Base-by-base conservation (phyloP, 1,140 invertebrate genomes). In the Dendrolimus kikuchii region DNA sequence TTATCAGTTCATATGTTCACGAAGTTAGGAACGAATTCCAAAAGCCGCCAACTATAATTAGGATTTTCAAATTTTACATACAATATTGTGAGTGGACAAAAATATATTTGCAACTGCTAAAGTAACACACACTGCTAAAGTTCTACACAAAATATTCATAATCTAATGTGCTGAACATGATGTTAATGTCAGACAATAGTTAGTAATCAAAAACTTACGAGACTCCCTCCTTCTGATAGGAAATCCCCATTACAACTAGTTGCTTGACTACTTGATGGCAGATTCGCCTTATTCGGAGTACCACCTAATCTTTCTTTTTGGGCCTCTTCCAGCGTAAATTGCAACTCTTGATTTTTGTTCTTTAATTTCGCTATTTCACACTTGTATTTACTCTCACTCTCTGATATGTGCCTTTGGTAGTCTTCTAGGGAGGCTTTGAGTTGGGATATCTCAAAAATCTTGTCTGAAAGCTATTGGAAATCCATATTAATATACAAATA, bases 391-490 rank as follows among this genome's bases (percentile, higher is more conserved):
- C 77, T 90, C 58, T 92, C 90, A 47, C 89, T 86, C 62, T 91
- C 89, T 51, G 88, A 87, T 41, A 94, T 71, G 57, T 91, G 91
- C 63, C 89, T 89, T 68, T 94, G 91, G 45, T 94, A 86, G 60
- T 91, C 89, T 42, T 90, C 89, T 57, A 94, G 88, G 51, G 90
- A 89, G 7, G 92, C 90, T 52, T 88, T 90, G 37, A 92, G 84
- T 59, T 90, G 88, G 56, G 90, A 89, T 51, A 95, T 87, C 81
- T 94, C 92, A 54, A 90, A 90, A 51, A 93, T 91, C 78, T 93
- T 94, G 66, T 95, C 93, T 62, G 91, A 90, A 64, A 94, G 89
- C 90, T 94, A 77, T 38, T 2, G n/a, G n/a, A 45, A n/a, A 45
- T 9, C 4, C 7, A 2, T 23, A 51, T 43, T 46, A 5, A 38